These are phyloP conservation scores for western clawed frog (Xenopus tropicalis) DNA, from an alignment of 2,113 vertebrate species.

Conservation along the genomic window DNA sequence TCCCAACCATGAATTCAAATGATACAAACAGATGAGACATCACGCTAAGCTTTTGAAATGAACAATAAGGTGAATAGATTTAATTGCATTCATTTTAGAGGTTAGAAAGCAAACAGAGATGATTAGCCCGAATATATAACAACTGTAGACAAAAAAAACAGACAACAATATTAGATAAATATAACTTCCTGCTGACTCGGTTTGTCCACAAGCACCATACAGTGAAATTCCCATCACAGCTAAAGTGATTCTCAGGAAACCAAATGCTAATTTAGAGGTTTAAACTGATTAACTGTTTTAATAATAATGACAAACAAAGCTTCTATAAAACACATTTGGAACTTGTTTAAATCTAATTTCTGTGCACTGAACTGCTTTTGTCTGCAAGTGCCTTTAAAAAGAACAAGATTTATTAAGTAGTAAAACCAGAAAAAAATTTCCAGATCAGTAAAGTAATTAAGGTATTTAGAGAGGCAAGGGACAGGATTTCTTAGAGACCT, in stretches of 20 bases:
- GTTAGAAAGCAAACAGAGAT: background rate
- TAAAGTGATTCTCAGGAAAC: background rate
- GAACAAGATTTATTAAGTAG: background rate
- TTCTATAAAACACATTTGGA: slow-evolving; percentile 7
- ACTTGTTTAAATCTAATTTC: slow-evolving; percentile 1
- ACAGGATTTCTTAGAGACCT: no score
- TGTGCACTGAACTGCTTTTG: background rate
- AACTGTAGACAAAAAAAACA: slow-evolving; percentile 2
- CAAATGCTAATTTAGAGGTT: slow-evolving; percentile 19
- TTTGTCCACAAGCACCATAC: background rate
- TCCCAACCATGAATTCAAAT: no score
- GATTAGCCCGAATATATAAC: background rate
- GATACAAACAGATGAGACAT: no score
- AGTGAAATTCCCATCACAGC: background rate
- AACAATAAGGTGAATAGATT: no score
- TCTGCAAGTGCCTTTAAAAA: background rate
- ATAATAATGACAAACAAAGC: slow-evolving; percentile 20
- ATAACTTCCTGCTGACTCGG: slow-evolving; percentile 3
- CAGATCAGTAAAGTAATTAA: no score
- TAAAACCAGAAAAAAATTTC: no score
- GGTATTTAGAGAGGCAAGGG: no score
- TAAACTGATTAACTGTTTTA: slow-evolving; percentile 13
- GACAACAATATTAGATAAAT: slow-evolving; percentile 12
- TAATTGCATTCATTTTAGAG: background rate
- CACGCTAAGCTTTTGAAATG: no score